Conservation (phyloP, 1,140 invertebrate species). For the Orchesella cincta region DNA sequence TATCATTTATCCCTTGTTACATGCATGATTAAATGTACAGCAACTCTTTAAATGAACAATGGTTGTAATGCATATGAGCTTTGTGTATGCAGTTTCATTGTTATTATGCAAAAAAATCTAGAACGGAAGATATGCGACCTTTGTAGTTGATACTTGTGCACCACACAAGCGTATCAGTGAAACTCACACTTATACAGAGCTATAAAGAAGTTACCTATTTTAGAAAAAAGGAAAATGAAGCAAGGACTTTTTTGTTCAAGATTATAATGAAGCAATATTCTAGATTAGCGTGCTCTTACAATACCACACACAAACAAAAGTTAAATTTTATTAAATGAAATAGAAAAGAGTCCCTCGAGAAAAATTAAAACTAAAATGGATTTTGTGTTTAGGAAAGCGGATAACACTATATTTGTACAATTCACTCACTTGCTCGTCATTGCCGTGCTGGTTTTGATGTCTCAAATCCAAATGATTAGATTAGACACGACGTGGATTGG, state of each 20-base stretch:
- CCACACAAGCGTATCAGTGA: not conserved
- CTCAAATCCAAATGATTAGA: not conserved
- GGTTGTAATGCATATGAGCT: not conserved
- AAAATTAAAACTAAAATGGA: not conserved
- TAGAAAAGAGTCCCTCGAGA: not conserved
- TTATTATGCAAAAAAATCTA: conserved; percentile 15
- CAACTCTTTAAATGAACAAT: not conserved
- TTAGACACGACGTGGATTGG: too few species aligned
- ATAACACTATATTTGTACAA: not conserved
- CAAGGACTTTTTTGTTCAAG: conserved; percentile 25
- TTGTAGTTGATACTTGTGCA: not conserved
- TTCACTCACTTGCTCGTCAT: not conserved
- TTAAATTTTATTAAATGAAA: not conserved
- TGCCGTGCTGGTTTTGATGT: not conserved
- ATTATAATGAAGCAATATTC: conserved; percentile 10
- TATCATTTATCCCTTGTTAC: not conserved
- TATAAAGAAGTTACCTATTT: not conserved
- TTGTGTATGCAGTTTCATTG: not conserved
- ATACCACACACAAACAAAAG: not conserved
- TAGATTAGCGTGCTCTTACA: not conserved
- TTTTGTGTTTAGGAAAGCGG: not conserved
- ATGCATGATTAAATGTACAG: not conserved
- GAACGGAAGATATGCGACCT: conserved; percentile 24
- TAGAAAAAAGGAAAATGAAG: conserved; percentile 9
- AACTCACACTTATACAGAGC: not conserved